Evolutionary conservation across 2,888 invertebrate genomes (phyloP).

Genomic region (Platycnemis pennipes): DNA sequence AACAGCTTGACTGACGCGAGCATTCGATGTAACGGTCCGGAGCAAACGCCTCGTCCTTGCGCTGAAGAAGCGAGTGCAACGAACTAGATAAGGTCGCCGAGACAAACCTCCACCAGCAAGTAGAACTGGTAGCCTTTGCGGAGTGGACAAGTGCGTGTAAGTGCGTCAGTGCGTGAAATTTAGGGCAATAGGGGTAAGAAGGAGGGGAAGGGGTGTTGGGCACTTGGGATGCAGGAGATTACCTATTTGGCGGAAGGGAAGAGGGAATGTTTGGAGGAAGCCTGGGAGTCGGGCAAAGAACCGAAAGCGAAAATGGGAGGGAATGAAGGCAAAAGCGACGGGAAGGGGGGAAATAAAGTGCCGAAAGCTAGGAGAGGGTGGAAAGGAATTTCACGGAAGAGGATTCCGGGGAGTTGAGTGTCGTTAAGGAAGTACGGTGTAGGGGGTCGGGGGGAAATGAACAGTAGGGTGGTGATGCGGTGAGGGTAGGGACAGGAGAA

Average conservation of each 20-base stretch:
- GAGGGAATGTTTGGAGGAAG: background rate
- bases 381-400: slow-evolving; percentile 6
- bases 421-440: background rate
- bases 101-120: background rate
- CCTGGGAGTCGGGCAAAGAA: too few relatives aligned
- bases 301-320: too few relatives aligned
- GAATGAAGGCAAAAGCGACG: slow-evolving; percentile 10
- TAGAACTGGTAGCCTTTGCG: background rate
- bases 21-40: background rate
- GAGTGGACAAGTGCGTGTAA: background rate
- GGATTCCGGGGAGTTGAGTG: slow-evolving; percentile 17
- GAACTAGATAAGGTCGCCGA: background rate
- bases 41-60: background rate
- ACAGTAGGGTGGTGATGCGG: background rate
- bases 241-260: background rate
- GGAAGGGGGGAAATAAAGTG: slow-evolving; percentile 38
- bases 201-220: background rate
- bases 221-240: background rate
- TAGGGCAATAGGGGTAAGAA: background rate
- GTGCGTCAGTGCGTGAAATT: background rate
- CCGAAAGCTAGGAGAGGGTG: background rate
- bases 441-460: background rate
- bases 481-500: background rate
- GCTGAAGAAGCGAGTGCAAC: background rate
- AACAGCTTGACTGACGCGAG: background rate